Evolutionary conservation across 2,797 vertebrate genomes (phyloP).

Genomic region (Paramormyrops hopkinsi): DNA sequence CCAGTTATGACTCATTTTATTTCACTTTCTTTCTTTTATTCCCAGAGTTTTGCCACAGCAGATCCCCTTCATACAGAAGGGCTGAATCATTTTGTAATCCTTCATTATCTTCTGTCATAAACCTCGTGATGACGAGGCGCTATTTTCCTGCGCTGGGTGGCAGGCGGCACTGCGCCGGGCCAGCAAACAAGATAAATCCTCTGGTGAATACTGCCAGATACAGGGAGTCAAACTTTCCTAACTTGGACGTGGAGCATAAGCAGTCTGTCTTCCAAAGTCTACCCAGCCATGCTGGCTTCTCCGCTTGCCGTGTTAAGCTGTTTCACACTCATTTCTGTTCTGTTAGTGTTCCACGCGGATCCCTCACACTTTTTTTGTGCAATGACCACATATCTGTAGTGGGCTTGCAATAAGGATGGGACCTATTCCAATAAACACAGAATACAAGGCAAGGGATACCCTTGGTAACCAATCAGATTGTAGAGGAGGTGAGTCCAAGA

Average conservation of each 20-base stretch:
- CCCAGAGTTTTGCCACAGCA: neutral
- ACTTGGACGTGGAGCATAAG: neutral
- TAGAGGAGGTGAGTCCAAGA: neutral
- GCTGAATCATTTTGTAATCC: neutral
- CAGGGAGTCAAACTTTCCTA: conserved; percentile 16
- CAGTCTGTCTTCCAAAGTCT: conserved; percentile 8
- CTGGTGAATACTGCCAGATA: conserved; percentile 17
- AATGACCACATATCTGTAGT: neutral
- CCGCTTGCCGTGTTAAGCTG: neutral
- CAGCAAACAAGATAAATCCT: conserved; percentile 15
- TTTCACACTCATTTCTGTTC: neutral
- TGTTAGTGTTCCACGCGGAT: neutral
- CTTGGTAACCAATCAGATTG: neutral
- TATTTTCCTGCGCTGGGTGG: conserved; percentile 16
- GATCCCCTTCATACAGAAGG: neutral
- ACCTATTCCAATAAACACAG: neutral
- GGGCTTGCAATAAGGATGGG: neutral
- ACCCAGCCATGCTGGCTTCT: neutral
- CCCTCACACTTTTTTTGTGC: neutral
- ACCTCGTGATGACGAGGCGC: neutral
- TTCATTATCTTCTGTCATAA: conserved; percentile 12
- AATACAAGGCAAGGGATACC: neutral
- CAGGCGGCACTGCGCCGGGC: neutral
- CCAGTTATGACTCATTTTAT: neutral
- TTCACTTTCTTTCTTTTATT: neutral